Percentiles rank a stretch among this genome's conserved stretches.
phyloP scores from a whole-genome alignment of 2,113 vertebrate species.

The Meleagris gallopavo region DNA sequence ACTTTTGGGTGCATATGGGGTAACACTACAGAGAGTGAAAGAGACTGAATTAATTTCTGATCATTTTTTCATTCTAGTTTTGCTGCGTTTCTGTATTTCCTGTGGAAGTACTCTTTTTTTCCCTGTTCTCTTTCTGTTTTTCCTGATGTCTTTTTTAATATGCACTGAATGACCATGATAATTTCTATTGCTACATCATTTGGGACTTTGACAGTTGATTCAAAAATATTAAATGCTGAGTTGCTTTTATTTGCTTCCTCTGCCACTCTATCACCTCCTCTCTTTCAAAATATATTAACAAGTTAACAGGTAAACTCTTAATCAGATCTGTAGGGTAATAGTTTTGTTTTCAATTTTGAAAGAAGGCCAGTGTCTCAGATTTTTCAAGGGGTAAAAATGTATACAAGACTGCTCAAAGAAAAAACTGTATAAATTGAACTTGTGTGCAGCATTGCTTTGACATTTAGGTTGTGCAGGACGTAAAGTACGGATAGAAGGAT shows the following conservation, averaged over 20 bases:
- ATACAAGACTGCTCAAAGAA: not conserved
- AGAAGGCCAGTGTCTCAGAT: not conserved
- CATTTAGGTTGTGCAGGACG: not conserved
- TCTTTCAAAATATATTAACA: not conserved
- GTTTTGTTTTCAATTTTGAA: not conserved
- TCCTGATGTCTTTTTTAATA: not conserved
- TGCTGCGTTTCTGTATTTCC: not conserved
- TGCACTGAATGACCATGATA: not conserved
- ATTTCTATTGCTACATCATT: not conserved
- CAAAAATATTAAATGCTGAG: not conserved
- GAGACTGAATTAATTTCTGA: not conserved
- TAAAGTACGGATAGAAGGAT: not conserved
- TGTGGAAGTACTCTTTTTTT: not conserved
- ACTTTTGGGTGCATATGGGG: not conserved
- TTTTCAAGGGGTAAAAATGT: not conserved
- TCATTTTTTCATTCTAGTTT: not conserved
- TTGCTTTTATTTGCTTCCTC: conserved; percentile 1
- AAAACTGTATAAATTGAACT: not conserved
- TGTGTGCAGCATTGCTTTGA: not conserved
- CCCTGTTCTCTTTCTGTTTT: not conserved
- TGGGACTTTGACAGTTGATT: not conserved
- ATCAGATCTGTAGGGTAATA: not conserved
- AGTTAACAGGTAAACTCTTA: not conserved
- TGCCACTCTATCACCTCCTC: not conserved
- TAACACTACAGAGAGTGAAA: not conserved